Base-by-base conservation (phyloP, 2,113 vertebrate genomes). In the Gorsachius goisagi region DNA sequence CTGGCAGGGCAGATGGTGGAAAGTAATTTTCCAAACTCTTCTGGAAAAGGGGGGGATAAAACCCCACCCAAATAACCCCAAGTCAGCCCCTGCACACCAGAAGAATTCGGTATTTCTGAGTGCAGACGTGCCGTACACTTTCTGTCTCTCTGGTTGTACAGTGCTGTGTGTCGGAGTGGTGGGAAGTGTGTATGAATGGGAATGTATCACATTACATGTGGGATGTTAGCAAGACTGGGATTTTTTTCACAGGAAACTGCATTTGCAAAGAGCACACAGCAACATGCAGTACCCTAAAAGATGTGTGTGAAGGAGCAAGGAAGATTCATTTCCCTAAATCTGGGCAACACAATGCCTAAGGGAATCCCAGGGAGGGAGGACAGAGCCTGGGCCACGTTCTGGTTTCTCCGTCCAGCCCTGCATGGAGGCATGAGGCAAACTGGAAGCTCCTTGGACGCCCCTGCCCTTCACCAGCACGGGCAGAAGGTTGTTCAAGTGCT, bases 21-120 rank as follows among this genome's bases (percentile, higher is more conserved):
- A 96, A 97, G 95, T 85, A 92, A 97, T 97, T 94, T 95, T 95
- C 94, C 90, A 96, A 96, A 96, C 89, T 95, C 90, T 92, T 95
- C 74, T 91, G 93, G 88, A 97, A 95, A 85, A 63, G n/a, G 30
- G 17, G 47, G 72, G 11, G 2, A 12, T 32, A 6, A 11, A 45
- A 8, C 44, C 77, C 71, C 56, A 77, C 77, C 69, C 74, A 85
- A 72, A 75, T 94, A 93, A 93, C 84, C 84, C 77, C 68, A 66
- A 74, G 86, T 89, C 84, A 87, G 77, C 91, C 92, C 71, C 89
- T 78, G 62, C 37, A 53, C 28, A 7, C 58, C 52, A 60, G 68
- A 69, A 58, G 79, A 74, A 80, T 68, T 56, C 5, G 32, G 85
- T 73, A 72, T 89, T 77, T 85, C 60, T 75, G 88, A 88, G 78